Conservation (phyloP, 2,888 invertebrate genomes). For the Agonopterix subpropinquella region DNA sequence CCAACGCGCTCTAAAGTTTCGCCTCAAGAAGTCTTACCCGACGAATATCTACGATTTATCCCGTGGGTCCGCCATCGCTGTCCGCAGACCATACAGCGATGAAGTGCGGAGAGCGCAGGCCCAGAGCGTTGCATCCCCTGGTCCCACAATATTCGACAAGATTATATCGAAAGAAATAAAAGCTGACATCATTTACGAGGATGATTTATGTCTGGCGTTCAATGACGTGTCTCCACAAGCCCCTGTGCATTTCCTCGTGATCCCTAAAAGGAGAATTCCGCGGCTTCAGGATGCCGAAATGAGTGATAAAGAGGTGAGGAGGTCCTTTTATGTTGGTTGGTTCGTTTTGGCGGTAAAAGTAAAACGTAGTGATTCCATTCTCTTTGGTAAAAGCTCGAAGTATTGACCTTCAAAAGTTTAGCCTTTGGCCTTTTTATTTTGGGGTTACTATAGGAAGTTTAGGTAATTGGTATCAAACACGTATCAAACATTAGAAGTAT, state of each 20-base stretch:
- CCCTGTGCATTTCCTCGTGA: constrained; percentile 89
- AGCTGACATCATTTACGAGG: constrained; percentile 88
- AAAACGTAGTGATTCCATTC: too few species aligned
- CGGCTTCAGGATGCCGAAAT: constrained; percentile 76
- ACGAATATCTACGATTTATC: constrained; percentile 66
- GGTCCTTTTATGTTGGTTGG: background rate
- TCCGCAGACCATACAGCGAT: constrained; percentile 55
- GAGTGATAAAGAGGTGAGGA: constrained; percentile 76
- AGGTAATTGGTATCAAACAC: too few species aligned
- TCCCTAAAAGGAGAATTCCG: constrained; percentile 84
- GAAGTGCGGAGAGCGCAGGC: constrained; percentile 60
- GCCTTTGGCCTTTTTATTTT: too few species aligned
- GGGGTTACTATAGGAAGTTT: too few species aligned
- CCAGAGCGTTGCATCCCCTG: constrained; percentile 44
- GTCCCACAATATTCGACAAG: constrained; percentile 82
- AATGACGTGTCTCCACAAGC: constrained; percentile 88
- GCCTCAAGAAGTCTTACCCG: constrained; percentile 60
- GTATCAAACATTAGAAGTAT: too few species aligned
- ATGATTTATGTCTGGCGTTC: constrained; percentile 87
- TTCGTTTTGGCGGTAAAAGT: constrained; percentile 2
- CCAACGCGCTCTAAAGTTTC: constrained; percentile 62
- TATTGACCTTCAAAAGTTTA: background rate
- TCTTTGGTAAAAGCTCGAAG: constrained; percentile 1
- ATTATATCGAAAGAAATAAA: constrained; percentile 86
- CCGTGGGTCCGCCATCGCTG: constrained; percentile 55